Conservation (phyloP, 2,797 vertebrate species). For the Danio choprae region DNA sequence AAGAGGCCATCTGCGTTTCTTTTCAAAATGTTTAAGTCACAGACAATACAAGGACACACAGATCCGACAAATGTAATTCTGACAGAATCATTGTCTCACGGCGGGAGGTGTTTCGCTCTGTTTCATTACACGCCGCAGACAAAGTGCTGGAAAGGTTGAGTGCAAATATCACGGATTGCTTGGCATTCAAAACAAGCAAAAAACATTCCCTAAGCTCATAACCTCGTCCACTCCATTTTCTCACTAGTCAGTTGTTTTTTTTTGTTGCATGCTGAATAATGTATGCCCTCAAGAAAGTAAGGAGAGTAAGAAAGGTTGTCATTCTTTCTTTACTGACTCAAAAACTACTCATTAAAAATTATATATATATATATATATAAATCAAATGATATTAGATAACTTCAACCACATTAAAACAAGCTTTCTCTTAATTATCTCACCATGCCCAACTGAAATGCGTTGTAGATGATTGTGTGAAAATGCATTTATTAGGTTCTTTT, state of each 20-base stretch:
- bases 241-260: neutral
- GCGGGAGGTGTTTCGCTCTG: conserved; percentile 19
- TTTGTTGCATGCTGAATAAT: neutral
- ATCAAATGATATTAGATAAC: no score
- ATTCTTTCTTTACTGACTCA: neutral
- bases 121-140: conserved; percentile 65
- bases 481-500: neutral
- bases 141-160: conserved; percentile 54
- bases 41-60: neutral
- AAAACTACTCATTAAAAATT: neutral
- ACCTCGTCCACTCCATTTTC: conserved; percentile 13
- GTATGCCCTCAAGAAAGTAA: neutral
- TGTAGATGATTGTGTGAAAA: neutral
- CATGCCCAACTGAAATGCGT: neutral
- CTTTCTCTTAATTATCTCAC: neutral
- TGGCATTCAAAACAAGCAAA: conserved; percentile 67
- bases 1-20: neutral
- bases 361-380: no score
- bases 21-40: neutral
- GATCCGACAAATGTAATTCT: conserved; percentile 1
- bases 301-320: neutral
- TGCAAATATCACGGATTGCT: conserved; percentile 57
- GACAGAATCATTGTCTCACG: conserved; percentile 8
- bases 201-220: conserved; percentile 54
- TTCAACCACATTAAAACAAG: neutral